Base-by-base conservation (phyloP, 2,888 invertebrate species). In the Eulithis testata region DNA sequence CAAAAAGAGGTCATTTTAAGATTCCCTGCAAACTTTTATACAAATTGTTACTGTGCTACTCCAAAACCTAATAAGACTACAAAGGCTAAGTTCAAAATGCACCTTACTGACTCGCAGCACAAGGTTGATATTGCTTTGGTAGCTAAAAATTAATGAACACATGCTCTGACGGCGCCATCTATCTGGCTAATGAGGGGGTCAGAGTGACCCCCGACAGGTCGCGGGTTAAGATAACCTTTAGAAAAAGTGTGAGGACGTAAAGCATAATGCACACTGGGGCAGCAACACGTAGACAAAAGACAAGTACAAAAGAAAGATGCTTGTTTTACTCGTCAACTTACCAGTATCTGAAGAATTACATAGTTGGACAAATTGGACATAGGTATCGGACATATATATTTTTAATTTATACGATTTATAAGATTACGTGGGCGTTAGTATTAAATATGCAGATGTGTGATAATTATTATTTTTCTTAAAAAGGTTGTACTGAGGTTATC, bases 91-190 rank as follows among this genome's bases (percentile, higher is more conserved):
- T 9, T 57, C 65, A 55, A 69, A 63, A 71, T 73, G 69, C 66
- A 71, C 62, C 68, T 64, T 56, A 71, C 67, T 66, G 59, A 60
- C 65, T 60, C 50, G 37, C 73, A 31, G 60, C 68, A 76, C 80
- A 80, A 79, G 78, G 79, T 76, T 70, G 74, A 74, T 79, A 82
- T 82, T 85, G 78, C 78, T 76, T 70, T 73, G 68, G 73, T 74
- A 77, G 76, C 76, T 80, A 80, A 73, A 81, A 85, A 82, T 83
- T 82, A 86, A 87, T 85, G 85, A 84, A 78, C 78, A 76, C 71
- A 73, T 76, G 75, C 73, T 81, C 81, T 79, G 79, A 81, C 78
- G 77, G 76, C 72, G 77, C 76, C 78, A 82, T 84, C 79, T 82
- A 80, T 81, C 79, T 76, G 68, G 74, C 76, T 85, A 82, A 84